These are phyloP conservation scores for Hemichromis elongatus DNA, from an alignment of 2,113 vertebrate species.

Conservation along the genomic window DNA sequence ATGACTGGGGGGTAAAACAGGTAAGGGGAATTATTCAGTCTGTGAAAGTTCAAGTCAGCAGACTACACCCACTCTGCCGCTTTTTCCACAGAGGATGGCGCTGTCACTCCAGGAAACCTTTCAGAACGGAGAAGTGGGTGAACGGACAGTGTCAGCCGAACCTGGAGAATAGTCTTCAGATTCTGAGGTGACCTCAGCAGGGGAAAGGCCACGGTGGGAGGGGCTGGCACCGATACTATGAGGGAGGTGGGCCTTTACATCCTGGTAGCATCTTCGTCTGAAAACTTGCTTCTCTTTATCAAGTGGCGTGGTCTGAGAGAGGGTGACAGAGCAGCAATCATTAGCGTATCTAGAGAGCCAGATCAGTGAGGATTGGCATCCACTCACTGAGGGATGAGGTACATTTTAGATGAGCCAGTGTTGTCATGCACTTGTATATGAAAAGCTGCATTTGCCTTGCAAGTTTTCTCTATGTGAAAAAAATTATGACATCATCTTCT, in stretches of 20 bases:
- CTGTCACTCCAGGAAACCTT: neutral
- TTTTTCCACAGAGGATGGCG: neutral
- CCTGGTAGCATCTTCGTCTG: constrained; percentile 93
- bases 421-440: neutral
- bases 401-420: neutral
- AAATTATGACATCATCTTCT: neutral
- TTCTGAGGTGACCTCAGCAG: constrained; percentile 85
- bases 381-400: neutral
- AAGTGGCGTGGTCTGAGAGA: constrained; percentile 97
- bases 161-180: constrained; percentile 91
- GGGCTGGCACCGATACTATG: constrained; percentile 40
- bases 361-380: neutral
- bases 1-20: neutral
- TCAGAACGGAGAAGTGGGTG: constrained; percentile 93
- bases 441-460: neutral
- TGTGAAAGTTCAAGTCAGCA: neutral
- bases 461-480: neutral
- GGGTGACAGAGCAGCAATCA: constrained; percentile 41
- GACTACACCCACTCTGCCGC: neutral
- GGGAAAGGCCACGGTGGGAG: constrained; percentile 60
- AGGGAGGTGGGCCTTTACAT: constrained; percentile 81
- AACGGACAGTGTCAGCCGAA: constrained; percentile 91
- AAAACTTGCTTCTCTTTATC: constrained; percentile 99
- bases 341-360: neutral
- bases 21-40: neutral